Evolutionary conservation across 2,888 invertebrate genomes (phyloP), one percentile per base, ranked within the genome.

Genomic region (Operophtera brumata): DNA sequence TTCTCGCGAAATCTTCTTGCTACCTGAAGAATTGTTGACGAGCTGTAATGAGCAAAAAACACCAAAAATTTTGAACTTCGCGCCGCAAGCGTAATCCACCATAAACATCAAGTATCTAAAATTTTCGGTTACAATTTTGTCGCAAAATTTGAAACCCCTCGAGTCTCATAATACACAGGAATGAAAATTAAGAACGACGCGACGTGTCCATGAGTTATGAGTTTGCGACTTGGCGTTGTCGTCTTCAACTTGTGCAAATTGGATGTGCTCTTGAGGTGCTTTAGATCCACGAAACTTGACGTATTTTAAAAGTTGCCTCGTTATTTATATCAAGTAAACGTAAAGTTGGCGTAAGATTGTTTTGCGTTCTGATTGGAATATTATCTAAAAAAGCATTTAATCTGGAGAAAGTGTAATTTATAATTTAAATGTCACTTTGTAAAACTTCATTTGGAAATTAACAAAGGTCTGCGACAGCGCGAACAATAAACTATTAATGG

Each of bases 401-500:
- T n/a, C n/a, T n/a, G n/a, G n/a, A n/a, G n/a, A n/a, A 20, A 20
- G 4, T 20, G 20, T 20, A 20, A 28, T 28, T 28, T 28, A 8
- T 1, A 28, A 28, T 8, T 28, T 28, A 28, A 28, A 5, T n/a
- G n/a, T 36, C 13, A 36, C 34, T n/a, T n/a, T n/a, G 13, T 36
- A 36, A 13, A 34, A 36, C 7, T 13, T 25, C 2, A 25, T 39
- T 9, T 9, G 10, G 25, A 39, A 37, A 37, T 10, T 25, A 41
- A 47, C 39, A 37, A 39, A 44, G 32, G 44, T 5, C 32, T 32
- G 30, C 12, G 26, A 50, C 50, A 44, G 39, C 39, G 20, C 8
- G 30, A 44, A 50, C 43, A 44, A 39, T 39, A 36, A n/a, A 6
- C 25, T 13, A 13, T 26, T 50, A 50, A 50, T 44, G 44, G 50